Percentiles rank a stretch among this genome's conserved stretches.
phyloP scores from a whole-genome alignment of 2,797 vertebrate species.

The Lepus townsendii region DNA sequence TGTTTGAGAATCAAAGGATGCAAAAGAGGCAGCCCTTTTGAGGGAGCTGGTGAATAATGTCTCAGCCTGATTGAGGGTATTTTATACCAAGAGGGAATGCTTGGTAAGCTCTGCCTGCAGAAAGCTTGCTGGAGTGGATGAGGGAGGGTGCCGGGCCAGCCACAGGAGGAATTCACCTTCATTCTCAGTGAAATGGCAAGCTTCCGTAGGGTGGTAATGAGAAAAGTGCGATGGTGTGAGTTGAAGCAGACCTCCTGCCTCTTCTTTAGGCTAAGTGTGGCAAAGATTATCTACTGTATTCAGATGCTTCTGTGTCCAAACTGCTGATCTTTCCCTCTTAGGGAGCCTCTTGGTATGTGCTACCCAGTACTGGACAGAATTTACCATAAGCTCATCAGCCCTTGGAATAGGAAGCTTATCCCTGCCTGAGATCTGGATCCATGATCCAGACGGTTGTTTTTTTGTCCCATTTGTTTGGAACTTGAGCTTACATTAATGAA shows the following conservation, averaged over 20 bases:
- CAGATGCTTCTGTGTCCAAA: neutral
- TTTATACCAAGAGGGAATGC: too few species aligned
- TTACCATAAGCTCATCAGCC: neutral
- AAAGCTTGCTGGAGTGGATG: too few species aligned
- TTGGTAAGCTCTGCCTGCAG: neutral
- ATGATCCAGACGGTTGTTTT: rapidly evolving
- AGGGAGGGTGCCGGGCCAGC: neutral
- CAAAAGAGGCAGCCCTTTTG: neutral
- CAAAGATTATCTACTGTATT: neutral
- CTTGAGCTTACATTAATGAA: neutral
- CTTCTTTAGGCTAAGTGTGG: neutral
- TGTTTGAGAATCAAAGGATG: neutral
- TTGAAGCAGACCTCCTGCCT: neutral
- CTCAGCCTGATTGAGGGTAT: neutral
- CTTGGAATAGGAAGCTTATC: rapidly evolving
- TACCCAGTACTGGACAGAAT: neutral
- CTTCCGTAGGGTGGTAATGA: neutral
- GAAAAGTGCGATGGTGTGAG: neutral
- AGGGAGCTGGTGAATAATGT: too few species aligned
- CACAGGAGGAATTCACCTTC: neutral
- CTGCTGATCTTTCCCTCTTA: neutral
- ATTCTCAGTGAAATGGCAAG: neutral
- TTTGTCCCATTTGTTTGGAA: neutral
- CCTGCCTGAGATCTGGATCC: neutral
- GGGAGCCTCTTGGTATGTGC: neutral